These are phyloP conservation scores for Cydia strobilella DNA, from an alignment of 1,140 invertebrate genomes.

Conservation along the genomic window DNA sequence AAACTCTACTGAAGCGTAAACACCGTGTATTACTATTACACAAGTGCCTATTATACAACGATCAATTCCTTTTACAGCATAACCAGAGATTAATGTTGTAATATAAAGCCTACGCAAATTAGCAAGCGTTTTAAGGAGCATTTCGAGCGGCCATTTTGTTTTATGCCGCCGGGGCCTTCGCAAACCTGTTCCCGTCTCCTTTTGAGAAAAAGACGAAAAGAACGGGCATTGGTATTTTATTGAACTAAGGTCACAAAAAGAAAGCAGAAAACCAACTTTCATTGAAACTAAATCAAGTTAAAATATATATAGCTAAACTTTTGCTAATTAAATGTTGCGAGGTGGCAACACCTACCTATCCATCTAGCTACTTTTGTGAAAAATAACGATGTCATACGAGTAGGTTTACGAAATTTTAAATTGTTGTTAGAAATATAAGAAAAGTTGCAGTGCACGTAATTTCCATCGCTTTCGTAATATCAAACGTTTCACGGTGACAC, in stretches of 20 bases:
- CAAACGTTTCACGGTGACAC: not conserved
- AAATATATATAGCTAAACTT: not conserved
- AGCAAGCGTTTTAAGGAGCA: slow-evolving; percentile 28
- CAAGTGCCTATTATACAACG: slow-evolving; percentile 11
- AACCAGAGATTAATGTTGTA: slow-evolving; percentile 31
- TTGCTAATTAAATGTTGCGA: not conserved
- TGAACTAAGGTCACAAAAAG: slow-evolving; percentile 18
- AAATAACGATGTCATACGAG: no score
- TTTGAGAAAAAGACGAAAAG: slow-evolving; percentile 26
- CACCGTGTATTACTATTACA: slow-evolving; percentile 28
- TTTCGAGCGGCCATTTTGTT: slow-evolving; percentile 21
- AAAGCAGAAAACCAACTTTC: not conserved
- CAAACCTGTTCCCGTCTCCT: slow-evolving; percentile 29
- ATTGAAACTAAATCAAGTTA: not conserved
- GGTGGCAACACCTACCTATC: no score
- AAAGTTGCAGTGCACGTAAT: no score
- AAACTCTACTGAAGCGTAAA: slow-evolving; percentile 1
- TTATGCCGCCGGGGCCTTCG: slow-evolving; percentile 21
- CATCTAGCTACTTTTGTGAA: no score
- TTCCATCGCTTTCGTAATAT: no score
- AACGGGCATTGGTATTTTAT: slow-evolving; percentile 25
- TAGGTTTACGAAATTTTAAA: no score
- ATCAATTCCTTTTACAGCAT: slow-evolving; percentile 28
- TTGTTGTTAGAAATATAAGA: no score
- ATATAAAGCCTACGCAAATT: slow-evolving; percentile 29